Evolutionary conservation across 2,888 invertebrate genomes (phyloP), one percentile per base, ranked within the genome.

Genomic region (Griposia aprilina): DNA sequence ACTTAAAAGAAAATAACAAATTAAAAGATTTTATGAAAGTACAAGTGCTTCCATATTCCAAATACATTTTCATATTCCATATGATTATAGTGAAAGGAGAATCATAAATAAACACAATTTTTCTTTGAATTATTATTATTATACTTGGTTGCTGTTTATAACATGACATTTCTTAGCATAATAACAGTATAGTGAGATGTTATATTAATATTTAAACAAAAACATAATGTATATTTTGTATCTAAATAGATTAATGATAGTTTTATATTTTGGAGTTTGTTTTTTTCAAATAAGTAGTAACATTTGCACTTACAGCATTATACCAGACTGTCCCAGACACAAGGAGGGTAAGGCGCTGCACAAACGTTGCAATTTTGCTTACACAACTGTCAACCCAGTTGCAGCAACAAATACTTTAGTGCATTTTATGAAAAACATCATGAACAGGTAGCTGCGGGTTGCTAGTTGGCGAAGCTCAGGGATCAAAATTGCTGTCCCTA

Each of bases 71-170:
- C 13, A n/a, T 59, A 17, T 60, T 36, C 60, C 0, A 0, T 59
- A 15, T 8, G 17, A 60, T 45, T 50, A 77, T 59, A 60, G 68
- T 59, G 41, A 50, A 17, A 62, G 26, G 17, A 23, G 15, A 72
- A 71, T 52, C 8, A n/a, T n/a, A 74, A 76, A 45, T 41, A 65
- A 66, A 78, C 13, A 62, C 6, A n/a, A 30, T n/a, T 15, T 78
- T 69, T 26, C 26, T 68, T 66, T 36, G 1, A 62, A 59, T 60
- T 20, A 20, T 45, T 48, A 26, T 65, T 66, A n/a, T 60, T 62
- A 8, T 62, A 26, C 8, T 79, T 63, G n/a, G 3, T 45, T 67
- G 23, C 30, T 69, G 17, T 65, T 62, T 62, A 62, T 0, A 48
- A 26, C 2, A 15, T 26, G 45, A 48, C 7, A 45, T 60, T 68